Base-by-base conservation (phyloP, 2,113 vertebrate species). In the Aythya baeri region DNA sequence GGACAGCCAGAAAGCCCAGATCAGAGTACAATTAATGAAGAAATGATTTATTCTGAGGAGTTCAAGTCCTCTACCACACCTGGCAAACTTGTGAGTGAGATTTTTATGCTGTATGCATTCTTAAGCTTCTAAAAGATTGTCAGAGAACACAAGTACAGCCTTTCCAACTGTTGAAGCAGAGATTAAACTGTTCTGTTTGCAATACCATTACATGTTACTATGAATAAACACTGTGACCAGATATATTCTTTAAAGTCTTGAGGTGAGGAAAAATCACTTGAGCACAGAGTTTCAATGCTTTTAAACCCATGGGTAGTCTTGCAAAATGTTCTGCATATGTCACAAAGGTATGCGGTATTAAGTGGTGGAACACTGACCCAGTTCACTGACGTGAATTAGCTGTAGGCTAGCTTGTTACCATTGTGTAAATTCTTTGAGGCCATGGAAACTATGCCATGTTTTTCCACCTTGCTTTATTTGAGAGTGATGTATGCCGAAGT, bases 1-100 rank as follows among this genome's bases (percentile, higher is more conserved):
- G 59, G 50, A 13, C 95, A 91, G 92, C 95, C 63, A 54, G 97
- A 85, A 91, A 98, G 88, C 90, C 96, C 97, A 88, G 97, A 97
- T 82, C 97, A 87, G 27, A 97, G 91, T 58, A 61, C 94, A 58
- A 17, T 95, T 91, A 96, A 96, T 46, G 98, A 95, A 91, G 98
- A 98, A 88, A 94, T 97, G 34, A 62, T 91, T 90, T 99, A 98
- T 96, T 98, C 98, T 75, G 98, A 98, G 86, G 98, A 99, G 66
- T 98, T 98, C 85, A 98, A 98, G 36, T 98, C 98, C 44, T 91
- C 96, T 89, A 75, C 97, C 55, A 98, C 95, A 0, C 96, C 97
- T 44, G 94, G 94, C 89, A 98, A 98, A 96, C 97, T 97, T 89
- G 99, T 99, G 97, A 98, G 97, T 97, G 74, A 92, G 55, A 80